Base-by-base conservation (phyloP, 2,888 invertebrate species). In the Cerastis rubricosa region DNA sequence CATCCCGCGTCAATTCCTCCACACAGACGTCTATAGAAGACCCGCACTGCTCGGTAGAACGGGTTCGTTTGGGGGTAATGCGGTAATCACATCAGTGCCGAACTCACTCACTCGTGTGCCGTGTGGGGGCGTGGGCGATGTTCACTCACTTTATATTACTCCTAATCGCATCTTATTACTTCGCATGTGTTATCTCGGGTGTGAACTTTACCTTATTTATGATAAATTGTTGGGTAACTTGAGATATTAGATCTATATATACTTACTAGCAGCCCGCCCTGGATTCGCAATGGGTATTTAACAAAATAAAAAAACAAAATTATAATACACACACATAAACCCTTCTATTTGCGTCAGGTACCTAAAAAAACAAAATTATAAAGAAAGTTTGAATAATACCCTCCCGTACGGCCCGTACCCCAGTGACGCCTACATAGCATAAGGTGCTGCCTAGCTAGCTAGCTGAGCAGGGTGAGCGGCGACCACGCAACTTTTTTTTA, bases 1-100 rank as follows among this genome's bases (percentile, higher is more conserved):
- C 54, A 54, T 43, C 14, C 22, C 6, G 51, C 51, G 22, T 76
- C 7, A 76, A 29, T 57, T 49, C 64, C 22, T 54, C 14, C 22
- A 35, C 63, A 57, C 0, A 57, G 14, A 5, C 45, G 40, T 2
- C 54, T 29, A n/a, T 12, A 19, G 29, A 22, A 17, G 43, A 29
- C 29, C n/a, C 65, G 40, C 61, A 61, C 66, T 80, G 59, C 66
- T 57, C 45, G 51, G 29, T 43, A 80, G 25, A 43, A 17, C 35
- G 67, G 59, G 49, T 49, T n/a, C 43, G 22, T 68, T 64, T 59
- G 61, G 43, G 84, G n/a, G 71, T 83, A 68, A 83, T 29, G 49
- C 57, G 57, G 66, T 83, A 80, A 83, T 83, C 78, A n/a, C 49
- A 71, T 83, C 80, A 84, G 35, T 14, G n/a, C 54, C 22, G 51